phyloP scores from a whole-genome alignment of 2,888 invertebrate species.

The Agonopterix heracliana region DNA sequence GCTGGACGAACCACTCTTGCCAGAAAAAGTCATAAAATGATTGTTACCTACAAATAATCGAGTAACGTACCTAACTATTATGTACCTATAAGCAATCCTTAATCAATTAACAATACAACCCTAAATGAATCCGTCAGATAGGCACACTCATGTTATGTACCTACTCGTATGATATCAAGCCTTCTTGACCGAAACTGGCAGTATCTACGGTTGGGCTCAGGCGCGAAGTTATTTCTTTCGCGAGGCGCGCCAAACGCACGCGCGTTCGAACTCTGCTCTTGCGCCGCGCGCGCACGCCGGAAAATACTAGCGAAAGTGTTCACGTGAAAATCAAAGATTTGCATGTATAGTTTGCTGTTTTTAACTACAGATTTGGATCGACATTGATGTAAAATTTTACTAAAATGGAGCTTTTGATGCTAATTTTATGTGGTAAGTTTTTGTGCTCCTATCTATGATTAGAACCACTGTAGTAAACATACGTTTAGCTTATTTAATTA shows the following conservation, averaged over 20 bases:
- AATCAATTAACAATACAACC: no score
- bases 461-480: no score
- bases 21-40: no score
- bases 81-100: no score
- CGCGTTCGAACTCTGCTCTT: constrained; percentile 33
- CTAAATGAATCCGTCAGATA: constrained; percentile 12
- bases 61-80: no score
- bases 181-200: constrained; percentile 23
- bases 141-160: constrained; percentile 9
- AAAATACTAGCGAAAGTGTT: constrained; percentile 30
- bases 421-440: constrained; percentile 61
- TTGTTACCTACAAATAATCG: no score
- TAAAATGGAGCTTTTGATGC: constrained; percentile 48
- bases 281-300: constrained; percentile 25
- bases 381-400: constrained; percentile 21
- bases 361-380: constrained; percentile 12
- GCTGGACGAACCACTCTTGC: no score
- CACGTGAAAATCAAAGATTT: constrained; percentile 27
- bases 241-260: constrained; percentile 57
- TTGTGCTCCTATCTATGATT: background rate
- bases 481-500: no score
- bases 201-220: constrained; percentile 17
- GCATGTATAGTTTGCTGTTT: background rate
- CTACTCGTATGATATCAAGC: constrained; percentile 1
- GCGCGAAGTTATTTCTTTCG: constrained; percentile 46